These are phyloP conservation scores for Pseudotriccus pelzelni DNA, from an alignment of 2,797 vertebrate species.

Conservation along the genomic window DNA sequence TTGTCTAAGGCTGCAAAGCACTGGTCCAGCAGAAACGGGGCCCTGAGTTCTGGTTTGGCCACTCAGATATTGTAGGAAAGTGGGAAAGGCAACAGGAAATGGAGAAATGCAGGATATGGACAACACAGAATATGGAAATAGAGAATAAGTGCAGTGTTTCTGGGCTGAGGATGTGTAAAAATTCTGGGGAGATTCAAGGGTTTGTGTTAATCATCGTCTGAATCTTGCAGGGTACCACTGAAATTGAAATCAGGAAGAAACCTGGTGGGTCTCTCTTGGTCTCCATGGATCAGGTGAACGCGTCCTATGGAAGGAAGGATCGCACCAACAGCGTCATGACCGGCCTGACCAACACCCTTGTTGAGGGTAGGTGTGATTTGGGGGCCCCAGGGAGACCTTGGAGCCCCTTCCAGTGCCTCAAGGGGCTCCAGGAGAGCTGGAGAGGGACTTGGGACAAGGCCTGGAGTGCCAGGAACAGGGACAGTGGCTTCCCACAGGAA, in stretches of 20 bases:
- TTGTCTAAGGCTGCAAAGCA: background rate
- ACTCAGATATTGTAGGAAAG: accelerated
- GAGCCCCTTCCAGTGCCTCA: too few relatives aligned
- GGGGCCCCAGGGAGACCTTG: too few relatives aligned
- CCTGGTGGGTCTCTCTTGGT: constrained; percentile 95
- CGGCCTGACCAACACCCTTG: constrained; percentile 92
- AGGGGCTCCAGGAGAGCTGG: background rate
- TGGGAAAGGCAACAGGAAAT: background rate
- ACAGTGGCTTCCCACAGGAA: background rate
- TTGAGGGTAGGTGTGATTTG: constrained; percentile 85
- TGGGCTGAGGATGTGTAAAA: background rate
- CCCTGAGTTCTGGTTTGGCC: background rate
- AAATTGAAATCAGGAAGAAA: constrained; percentile 94
- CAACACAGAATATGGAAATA: background rate
- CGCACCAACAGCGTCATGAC: constrained; percentile 95
- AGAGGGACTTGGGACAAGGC: too few relatives aligned
- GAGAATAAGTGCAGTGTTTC: background rate
- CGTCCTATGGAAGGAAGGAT: constrained; percentile 92
- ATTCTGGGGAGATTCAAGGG: accelerated
- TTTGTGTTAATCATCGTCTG: background rate
- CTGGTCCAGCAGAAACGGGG: background rate
- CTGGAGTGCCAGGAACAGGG: background rate
- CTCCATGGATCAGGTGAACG: constrained; percentile 95
- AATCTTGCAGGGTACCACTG: constrained; percentile 84
- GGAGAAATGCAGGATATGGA: background rate